Conservation (phyloP, 2,888 invertebrate species). For the Smittia aterrima region DNA sequence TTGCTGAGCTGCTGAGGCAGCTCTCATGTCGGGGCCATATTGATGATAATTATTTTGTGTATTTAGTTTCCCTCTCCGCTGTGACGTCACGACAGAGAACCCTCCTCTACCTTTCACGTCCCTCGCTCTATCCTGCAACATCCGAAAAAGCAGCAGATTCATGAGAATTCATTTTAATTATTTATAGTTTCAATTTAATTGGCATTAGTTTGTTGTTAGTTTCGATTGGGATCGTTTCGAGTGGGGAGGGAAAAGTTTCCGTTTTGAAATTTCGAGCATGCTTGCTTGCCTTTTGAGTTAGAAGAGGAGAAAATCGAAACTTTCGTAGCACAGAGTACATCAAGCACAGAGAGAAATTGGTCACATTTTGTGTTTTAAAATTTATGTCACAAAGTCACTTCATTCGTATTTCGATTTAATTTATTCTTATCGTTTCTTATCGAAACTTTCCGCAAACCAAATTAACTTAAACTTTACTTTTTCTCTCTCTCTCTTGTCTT, state of each 20-base stretch:
- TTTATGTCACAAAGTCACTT: background rate
- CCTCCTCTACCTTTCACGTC: background rate
- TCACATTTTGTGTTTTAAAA: background rate
- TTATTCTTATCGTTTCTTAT: background rate
- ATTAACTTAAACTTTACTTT: background rate
- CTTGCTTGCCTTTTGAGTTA: background rate
- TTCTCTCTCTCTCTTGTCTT: background rate
- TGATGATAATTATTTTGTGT: slow-evolving; percentile 30
- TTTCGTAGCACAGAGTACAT: background rate
- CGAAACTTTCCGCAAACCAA: background rate
- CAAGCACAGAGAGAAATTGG: background rate
- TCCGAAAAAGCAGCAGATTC: background rate
- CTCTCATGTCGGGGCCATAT: background rate
- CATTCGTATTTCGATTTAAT: background rate
- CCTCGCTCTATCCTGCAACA: background rate
- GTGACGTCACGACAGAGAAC: background rate
- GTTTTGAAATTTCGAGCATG: background rate
- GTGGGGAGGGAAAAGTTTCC: background rate
- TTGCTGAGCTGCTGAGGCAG: no score
- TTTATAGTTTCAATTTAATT: slow-evolving; percentile 39
- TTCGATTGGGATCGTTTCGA: slow-evolving; percentile 9
- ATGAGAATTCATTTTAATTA: slow-evolving; percentile 21
- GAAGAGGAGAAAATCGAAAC: no score
- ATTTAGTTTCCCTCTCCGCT: background rate
- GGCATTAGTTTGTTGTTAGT: slow-evolving; percentile 25